These are phyloP conservation scores for Petrosia ficiformis DNA, from an alignment of 37 sponge, comb jelly and placozoan species.

Conservation along the genomic window DNA sequence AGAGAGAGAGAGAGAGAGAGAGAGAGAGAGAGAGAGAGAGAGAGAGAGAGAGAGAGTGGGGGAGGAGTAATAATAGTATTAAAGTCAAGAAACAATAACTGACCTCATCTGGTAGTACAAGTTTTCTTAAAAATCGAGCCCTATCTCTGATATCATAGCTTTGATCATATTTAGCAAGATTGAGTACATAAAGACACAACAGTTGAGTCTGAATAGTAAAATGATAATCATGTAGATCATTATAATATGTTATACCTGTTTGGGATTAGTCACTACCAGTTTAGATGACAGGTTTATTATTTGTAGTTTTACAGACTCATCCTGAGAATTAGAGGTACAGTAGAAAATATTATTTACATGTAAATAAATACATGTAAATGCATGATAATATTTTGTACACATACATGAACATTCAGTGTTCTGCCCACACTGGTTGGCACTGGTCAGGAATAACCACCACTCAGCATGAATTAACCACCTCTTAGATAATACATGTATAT, in stretches of 20 bases:
- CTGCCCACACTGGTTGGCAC: too few relatives aligned
- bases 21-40: constrained; percentile 4
- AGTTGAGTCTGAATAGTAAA: constrained; percentile 55
- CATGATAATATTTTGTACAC: background rate
- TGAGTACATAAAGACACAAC: constrained; percentile 91
- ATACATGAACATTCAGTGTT: too few relatives aligned
- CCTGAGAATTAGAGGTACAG: too few relatives aligned
- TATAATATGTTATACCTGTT: constrained; percentile 46
- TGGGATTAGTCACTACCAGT: constrained; percentile 85
- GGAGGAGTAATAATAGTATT: background rate
- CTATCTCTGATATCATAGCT: constrained; percentile 99
- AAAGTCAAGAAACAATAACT: background rate
- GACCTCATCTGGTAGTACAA: constrained; percentile 71
- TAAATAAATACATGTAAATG: background rate
- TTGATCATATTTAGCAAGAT: constrained; percentile 92
- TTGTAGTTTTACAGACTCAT: constrained; percentile 97
- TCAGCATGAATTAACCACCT: too few relatives aligned
- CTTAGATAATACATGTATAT: too few relatives aligned
- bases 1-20: background rate
- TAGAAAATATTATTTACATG: too few relatives aligned
- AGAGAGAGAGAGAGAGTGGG: constrained; percentile 1
- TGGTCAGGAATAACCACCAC: too few relatives aligned
- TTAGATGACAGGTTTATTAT: constrained; percentile 95
- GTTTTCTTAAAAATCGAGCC: constrained; percentile 84
- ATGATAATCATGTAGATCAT: background rate